Percentiles rank a stretch among this genome's conserved stretches.
Evolutionary conservation across 2,113 vertebrate species (phyloP).

Genomic region (Solea solea): DNA sequence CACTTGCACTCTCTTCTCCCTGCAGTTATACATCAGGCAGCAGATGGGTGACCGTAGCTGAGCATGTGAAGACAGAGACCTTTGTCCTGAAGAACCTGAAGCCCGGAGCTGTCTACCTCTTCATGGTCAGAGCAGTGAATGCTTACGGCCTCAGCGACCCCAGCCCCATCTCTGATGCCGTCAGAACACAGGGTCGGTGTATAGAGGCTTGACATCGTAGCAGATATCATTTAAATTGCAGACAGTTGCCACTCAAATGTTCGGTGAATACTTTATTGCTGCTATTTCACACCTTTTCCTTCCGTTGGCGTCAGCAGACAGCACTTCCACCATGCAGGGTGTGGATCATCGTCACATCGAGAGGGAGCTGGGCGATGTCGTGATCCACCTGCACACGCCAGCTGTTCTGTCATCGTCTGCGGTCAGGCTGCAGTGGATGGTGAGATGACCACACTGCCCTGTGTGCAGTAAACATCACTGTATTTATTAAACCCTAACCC

Average conservation of each 20-base stretch:
- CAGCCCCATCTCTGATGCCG: conserved; percentile 94
- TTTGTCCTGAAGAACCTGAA: conserved; percentile 91
- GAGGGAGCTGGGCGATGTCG: conserved; percentile 92
- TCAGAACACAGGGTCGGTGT: conserved; percentile 92
- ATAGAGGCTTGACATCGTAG: neutral
- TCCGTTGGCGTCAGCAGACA: conserved; percentile 69
- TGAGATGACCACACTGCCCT: conserved; percentile 73
- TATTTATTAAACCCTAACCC: neutral
- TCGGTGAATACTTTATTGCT: neutral
- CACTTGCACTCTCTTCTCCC: neutral
- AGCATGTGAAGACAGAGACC: conserved; percentile 92
- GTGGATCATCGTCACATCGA: conserved; percentile 98
- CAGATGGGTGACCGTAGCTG: conserved; percentile 96
- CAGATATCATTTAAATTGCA: neutral
- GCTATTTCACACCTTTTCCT: neutral
- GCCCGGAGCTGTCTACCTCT: conserved; percentile 95
- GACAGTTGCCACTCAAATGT: neutral
- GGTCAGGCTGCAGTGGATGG: conserved; percentile 96
- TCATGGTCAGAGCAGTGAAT: conserved; percentile 95
- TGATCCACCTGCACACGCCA: conserved; percentile 93
- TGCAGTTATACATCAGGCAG: conserved; percentile 92
- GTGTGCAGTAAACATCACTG: neutral
- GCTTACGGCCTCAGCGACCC: conserved; percentile 96
- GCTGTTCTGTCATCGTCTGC: conserved; percentile 94
- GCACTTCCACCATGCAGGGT: conserved; percentile 92